Conservation (phyloP, 2,888 invertebrate genomes). For the Paralinhomoeus sp. region DNA sequence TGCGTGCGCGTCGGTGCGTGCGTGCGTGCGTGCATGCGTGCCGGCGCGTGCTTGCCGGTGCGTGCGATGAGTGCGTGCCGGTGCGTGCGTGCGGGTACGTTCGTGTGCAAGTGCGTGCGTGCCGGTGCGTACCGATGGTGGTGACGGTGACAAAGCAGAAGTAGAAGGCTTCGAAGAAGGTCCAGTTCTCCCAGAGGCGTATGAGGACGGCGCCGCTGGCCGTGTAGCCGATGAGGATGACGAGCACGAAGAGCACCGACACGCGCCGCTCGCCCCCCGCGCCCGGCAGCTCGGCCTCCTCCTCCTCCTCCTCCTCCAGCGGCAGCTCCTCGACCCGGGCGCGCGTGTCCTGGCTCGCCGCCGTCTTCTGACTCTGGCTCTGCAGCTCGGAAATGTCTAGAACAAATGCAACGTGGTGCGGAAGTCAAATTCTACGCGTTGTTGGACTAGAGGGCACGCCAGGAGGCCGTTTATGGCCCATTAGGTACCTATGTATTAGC, state of each 20-base stretch:
- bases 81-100: no score
- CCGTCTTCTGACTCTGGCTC: constrained; percentile 10
- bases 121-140: constrained; percentile 22
- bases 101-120: no score
- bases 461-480: no score
- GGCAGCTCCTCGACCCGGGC: constrained; percentile 11
- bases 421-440: no score
- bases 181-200: constrained; percentile 24
- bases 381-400: constrained; percentile 22
- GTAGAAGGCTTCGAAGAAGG: constrained; percentile 25
- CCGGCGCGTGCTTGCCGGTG: no score
- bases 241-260: constrained; percentile 23
- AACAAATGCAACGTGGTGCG: no score
- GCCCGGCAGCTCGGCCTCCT: background rate
- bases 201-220: constrained; percentile 24
- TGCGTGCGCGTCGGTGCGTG: no score
- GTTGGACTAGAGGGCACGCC: no score
- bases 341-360: constrained; percentile 10
- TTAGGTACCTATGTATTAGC: no score
- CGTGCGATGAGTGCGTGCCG: no score
- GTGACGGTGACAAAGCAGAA: constrained; percentile 26
- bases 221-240: constrained; percentile 25
- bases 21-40: no score
- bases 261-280: constrained; percentile 17
- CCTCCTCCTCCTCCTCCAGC: background rate